Evolutionary conservation across 1,140 invertebrate species (phyloP), one percentile per base, ranked within the genome.

Genomic region (Nasonia giraulti): DNA sequence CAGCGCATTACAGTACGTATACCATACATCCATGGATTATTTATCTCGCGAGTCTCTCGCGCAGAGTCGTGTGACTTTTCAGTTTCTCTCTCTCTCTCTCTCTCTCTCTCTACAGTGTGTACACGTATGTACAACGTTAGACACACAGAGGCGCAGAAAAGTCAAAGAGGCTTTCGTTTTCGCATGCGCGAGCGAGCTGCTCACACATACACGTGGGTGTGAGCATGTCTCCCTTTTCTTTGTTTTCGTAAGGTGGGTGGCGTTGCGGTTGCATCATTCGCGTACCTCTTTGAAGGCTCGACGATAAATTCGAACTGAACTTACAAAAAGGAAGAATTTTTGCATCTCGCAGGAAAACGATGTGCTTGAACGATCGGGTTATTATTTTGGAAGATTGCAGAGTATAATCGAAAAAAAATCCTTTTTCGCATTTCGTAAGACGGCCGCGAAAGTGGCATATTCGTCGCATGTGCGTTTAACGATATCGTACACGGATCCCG

Each of bases 161-260:
- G 47, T 50, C 47, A 50, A 17, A 17, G 66, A 17, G 31, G 47
- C 77, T 84, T 75, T 80, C 31, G 71, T 80, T 80, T 84, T 74
- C 71, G 50, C 73, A n/a, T 3, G 40, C 6, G 23, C 33, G 5
- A 37, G 71, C 12, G 50, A 62, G n/a, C 14, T 78, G n/a, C 27
- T 14, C 33, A 20, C n/a, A 74, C n/a, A 20, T 14, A 74, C n/a
- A 14, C 27, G 69, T 81, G 78, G 31, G 79, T 77, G 66, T n/a
- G 37, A 50, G 8, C 81, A 27, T 76, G 74, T 83, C 81, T 27
- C 76, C 40, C 50, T 85, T 81, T 77, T 77, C 79, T 85, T 85
- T 85, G 84, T 85, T 55, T 81, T 81, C 71, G 6, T 69, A 81
- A 27, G 77, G 79, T 85, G 84, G 79, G 84, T 77, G 84, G 75